A percentile compares a stretch with the other conserved stretches of the same genome.
These are phyloP conservation scores for Campoplex nolae DNA, from an alignment of 2,888 invertebrate species.

Conservation along the genomic window DNA sequence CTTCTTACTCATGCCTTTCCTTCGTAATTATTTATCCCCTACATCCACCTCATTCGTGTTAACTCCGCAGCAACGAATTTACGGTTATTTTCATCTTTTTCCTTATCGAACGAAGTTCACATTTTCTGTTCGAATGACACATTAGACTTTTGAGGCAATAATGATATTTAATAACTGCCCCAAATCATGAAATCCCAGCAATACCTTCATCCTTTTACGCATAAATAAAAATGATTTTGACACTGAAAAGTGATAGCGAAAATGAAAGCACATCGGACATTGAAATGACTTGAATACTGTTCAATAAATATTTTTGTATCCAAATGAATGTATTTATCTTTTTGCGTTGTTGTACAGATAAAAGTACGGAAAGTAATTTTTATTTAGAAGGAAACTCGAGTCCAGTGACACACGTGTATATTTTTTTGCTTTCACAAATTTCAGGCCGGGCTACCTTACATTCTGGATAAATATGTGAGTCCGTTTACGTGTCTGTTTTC, in stretches of 20 bases:
- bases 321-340: no score
- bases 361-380: background rate
- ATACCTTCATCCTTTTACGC: background rate
- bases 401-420: background rate
- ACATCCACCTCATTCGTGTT: background rate
- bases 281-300: background rate
- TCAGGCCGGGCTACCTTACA: conserved; percentile 10
- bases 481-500: background rate
- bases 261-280: background rate
- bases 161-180: no score
- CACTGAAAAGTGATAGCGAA: background rate
- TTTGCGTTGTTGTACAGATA: background rate
- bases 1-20: conserved; percentile 12
- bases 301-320: background rate
- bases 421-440: conserved; percentile 24
- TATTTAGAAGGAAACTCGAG: background rate
- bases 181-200: background rate
- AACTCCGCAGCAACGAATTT: conserved; percentile 25
- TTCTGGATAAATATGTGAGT: background rate
- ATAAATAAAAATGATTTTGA: background rate
- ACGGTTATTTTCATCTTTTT: conserved; percentile 30
- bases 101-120: background rate
- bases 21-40: conserved; percentile 41
- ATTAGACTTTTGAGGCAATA: background rate
- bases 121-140: background rate